phyloP scores from a whole-genome alignment of 1,140 invertebrate species.

The Zaprionus tsacasi region DNA sequence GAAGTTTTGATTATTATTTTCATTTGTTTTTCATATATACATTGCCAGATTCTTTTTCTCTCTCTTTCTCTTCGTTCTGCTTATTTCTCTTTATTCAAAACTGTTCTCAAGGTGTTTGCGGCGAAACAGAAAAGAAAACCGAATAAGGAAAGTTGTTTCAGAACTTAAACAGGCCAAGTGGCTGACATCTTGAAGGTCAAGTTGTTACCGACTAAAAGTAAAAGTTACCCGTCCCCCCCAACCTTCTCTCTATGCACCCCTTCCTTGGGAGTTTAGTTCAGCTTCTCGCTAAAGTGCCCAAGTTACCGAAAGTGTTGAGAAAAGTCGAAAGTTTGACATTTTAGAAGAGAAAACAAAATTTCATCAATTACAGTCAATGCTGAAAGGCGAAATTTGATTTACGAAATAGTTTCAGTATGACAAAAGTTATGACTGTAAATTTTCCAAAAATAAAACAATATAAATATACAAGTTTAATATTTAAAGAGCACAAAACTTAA shows the following conservation, averaged over 20 bases:
- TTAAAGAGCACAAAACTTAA: neutral
- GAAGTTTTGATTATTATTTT: constrained; percentile 80
- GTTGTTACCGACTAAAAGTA: constrained; percentile 20
- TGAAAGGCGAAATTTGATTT: neutral
- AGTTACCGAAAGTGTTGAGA: constrained; percentile 13
- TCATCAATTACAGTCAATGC: constrained; percentile 7
- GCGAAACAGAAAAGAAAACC: constrained; percentile 14
- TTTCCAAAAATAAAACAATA: constrained; percentile 7
- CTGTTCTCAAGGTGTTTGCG: constrained; percentile 47
- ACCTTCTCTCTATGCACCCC: neutral
- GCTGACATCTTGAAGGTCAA: constrained; percentile 59
- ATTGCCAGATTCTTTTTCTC: constrained; percentile 39
- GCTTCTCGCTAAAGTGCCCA: neutral
- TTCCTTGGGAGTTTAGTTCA: neutral
- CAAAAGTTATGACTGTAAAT: constrained; percentile 3
- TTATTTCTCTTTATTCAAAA: constrained; percentile 29
- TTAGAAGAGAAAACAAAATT: neutral
- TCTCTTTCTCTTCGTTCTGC: constrained; percentile 1
- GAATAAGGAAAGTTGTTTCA: constrained; percentile 45
- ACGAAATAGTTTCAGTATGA: neutral
- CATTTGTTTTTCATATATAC: constrained; percentile 43
- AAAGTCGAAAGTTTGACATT: constrained; percentile 23
- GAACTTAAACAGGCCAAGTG: constrained; percentile 50
- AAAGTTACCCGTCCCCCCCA: constrained; percentile 11
- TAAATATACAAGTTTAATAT: neutral